phyloP scores from a whole-genome alignment of 2,797 vertebrate genomes.

The Odontamblyopus rebecca region DNA sequence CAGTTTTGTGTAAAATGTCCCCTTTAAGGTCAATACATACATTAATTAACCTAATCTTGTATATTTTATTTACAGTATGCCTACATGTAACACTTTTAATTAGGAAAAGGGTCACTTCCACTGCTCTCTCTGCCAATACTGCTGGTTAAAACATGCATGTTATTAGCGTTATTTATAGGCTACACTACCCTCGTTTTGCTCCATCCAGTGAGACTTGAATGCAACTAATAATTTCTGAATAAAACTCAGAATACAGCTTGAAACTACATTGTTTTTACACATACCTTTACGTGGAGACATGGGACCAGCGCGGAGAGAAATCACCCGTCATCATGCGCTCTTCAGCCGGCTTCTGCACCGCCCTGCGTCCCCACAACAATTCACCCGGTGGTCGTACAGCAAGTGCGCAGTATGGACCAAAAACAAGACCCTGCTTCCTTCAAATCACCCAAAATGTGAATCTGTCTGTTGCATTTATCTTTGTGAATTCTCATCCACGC shows the following conservation, averaged over 20 bases:
- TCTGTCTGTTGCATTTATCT: conserved; percentile 51
- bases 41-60: no score
- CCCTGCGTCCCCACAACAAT: conserved; percentile 42
- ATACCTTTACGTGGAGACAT: conserved; percentile 36
- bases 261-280: conserved; percentile 34
- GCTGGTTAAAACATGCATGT: neutral
- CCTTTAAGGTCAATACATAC: no score
- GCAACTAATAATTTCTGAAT: neutral
- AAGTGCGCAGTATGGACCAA: conserved; percentile 30
- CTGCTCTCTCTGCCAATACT: no score
- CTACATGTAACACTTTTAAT: no score
- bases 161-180: neutral
- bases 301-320: conserved; percentile 32
- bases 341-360: conserved; percentile 42
- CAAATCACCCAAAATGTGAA: conserved; percentile 9
- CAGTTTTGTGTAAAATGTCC: no score
- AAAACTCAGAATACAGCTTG: conserved; percentile 22
- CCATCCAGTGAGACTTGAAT: neutral
- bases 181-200: neutral
- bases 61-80: no score
- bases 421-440: conserved; percentile 33
- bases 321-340: conserved; percentile 20
- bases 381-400: conserved; percentile 31
- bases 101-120: no score
- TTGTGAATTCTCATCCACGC: conserved; percentile 29